A percentile compares a stretch with the other conserved stretches of the same genome.
Conservation (phyloP, 2,797 vertebrate species). For the Onychomys arenicola region DNA sequence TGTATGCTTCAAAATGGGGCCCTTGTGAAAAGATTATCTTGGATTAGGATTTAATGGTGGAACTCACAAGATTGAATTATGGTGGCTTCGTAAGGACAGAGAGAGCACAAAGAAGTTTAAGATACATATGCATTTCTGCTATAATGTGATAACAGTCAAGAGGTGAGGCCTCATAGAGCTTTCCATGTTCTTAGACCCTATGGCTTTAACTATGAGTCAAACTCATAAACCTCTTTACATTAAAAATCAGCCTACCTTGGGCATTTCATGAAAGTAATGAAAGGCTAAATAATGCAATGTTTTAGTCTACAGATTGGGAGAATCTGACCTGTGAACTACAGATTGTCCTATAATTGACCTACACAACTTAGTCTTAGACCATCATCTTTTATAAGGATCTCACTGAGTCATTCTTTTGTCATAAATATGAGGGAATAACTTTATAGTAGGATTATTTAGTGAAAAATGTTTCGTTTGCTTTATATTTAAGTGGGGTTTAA, state of each 20-base stretch:
- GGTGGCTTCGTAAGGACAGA: background rate
- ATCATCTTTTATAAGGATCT: slow-evolving; percentile 20
- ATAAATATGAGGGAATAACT: slow-evolving; percentile 48
- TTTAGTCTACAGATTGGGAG: slow-evolving; percentile 34
- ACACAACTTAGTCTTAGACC: slow-evolving; percentile 35
- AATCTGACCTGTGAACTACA: background rate
- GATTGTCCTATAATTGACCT: background rate
- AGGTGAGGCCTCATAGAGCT: background rate
- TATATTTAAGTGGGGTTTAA: slow-evolving; percentile 73
- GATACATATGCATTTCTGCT: background rate
- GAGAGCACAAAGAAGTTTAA: background rate
- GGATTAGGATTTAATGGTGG: background rate
- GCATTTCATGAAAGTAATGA: background rate
- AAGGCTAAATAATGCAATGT: background rate
- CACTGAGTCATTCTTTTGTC: slow-evolving; percentile 17
- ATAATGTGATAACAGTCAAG: background rate
- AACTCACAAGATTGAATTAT: background rate
- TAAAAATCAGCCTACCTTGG: background rate
- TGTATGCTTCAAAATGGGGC: background rate
- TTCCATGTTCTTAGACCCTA: background rate
- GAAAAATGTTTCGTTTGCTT: slow-evolving; percentile 65
- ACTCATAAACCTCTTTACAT: background rate
- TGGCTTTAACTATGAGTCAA: background rate
- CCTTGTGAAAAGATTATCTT: background rate
- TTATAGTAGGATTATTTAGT: slow-evolving; percentile 53